Conservation (phyloP, 1,140 invertebrate genomes). For the Ips typographus region DNA sequence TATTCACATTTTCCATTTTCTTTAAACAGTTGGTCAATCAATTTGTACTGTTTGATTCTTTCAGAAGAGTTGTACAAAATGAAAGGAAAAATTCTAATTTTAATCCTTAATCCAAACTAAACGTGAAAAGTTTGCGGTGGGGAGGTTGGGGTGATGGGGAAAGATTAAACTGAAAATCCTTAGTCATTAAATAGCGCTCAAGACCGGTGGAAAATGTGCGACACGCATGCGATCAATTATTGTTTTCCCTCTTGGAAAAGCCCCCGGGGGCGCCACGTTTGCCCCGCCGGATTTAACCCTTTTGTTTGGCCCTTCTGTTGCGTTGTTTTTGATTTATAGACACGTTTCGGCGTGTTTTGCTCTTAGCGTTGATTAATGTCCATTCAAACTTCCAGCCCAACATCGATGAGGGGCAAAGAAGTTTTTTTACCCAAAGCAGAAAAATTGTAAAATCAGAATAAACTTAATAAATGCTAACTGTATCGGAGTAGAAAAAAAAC, state of each 20-base stretch:
- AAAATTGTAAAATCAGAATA: no score
- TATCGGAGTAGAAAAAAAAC: background rate
- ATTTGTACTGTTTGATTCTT: no score
- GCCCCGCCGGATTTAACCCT: constrained; percentile 16
- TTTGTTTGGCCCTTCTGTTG: constrained; percentile 27
- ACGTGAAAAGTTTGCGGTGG: no score
- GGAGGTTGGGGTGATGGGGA: background rate
- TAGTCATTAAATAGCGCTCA: constrained; percentile 28
- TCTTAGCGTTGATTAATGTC: constrained; percentile 22
- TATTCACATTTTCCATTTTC: no score
- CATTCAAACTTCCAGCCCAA: constrained; percentile 4
- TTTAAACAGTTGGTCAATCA: no score
- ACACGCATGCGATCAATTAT: constrained; percentile 31
- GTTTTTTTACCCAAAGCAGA: constrained; percentile 4
- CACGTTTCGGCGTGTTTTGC: constrained; percentile 18
- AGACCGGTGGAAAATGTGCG: constrained; percentile 25
- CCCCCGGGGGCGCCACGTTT: constrained; percentile 17
- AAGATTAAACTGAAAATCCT: constrained; percentile 34
- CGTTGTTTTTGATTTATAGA: constrained; percentile 27
- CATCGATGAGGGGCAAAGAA: background rate
- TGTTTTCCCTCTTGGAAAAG: constrained; percentile 16
- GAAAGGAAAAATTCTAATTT: background rate
- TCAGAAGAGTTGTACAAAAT: no score
- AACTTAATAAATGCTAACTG: no score
- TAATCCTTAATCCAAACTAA: background rate